Evolutionary conservation across 1,140 invertebrate species (phyloP), one percentile per base, ranked within the genome.

Genomic region (Asobara japonica): DNA sequence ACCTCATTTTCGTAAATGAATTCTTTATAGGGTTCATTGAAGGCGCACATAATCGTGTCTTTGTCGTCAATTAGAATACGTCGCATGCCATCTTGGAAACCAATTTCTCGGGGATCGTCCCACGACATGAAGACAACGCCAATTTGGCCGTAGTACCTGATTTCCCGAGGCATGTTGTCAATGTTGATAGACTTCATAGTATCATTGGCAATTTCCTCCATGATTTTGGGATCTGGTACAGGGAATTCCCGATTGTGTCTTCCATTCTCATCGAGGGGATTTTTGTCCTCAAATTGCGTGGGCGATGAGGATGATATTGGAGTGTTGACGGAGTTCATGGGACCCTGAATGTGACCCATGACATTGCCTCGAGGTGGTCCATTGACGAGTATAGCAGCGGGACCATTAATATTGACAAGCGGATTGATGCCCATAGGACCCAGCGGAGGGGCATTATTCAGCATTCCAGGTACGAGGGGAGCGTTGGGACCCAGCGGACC

Each of bases 31-130:
- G 89, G 89, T 70, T 93, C 91, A 74, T 94, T 94, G 75, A 95
- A 94, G 36, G 88, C 86, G 22, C 94, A 86, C 0, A 90, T 84
- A 36, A 93, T 88, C 0, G 90, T 89, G 65, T 94, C 92, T 56
- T 91, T 90, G 65, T 94, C 92, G 76, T 94, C 93, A 69, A 95
- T 93, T 1, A 89, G 87, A 41, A 94, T 89, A 51, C 87, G 82
- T 48, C 91, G 87, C 33, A 89, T 87, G 0, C 93, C 93, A n/a
- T 91, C 89, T 78, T 94, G 91, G 77, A 97, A 97, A 13, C 91
- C 91, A 45, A 97, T 93, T 83, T 96, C 94, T 68, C 94, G 89
- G 0, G 95, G 95, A 83, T 96, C 94, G 76, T 96, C 93, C 89
- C 92, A 92, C 29, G 91, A 91, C 88, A 95, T 91, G 77, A 97